phyloP scores from a whole-genome alignment of 1,140 invertebrate genomes.

The Drosophila sturtevanti region DNA sequence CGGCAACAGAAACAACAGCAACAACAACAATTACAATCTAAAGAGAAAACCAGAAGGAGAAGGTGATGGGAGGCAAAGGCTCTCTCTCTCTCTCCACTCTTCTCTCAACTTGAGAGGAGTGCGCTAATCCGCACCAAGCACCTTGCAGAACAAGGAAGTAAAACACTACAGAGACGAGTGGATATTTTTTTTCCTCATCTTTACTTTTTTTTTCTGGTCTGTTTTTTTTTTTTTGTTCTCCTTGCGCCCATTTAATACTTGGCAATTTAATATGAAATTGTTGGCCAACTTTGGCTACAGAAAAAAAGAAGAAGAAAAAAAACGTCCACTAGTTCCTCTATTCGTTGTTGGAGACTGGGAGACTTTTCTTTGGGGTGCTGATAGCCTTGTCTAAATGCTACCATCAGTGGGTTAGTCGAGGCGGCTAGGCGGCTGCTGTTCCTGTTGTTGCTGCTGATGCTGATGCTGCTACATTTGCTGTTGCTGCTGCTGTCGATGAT shows the following conservation, averaged over 20 bases:
- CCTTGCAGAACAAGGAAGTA: constrained; percentile 78
- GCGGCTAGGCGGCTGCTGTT: constrained; percentile 17
- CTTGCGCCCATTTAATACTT: constrained; percentile 73
- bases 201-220: constrained; percentile 15
- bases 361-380: constrained; percentile 63
- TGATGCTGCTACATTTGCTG: constrained; percentile 73
- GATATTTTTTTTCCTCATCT: constrained; percentile 27
- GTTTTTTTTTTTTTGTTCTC: constrained; percentile 21
- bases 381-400: constrained; percentile 80
- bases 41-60: background rate
- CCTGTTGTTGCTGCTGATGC: constrained; percentile 40
- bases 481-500: constrained; percentile 37
- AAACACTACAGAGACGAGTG: constrained; percentile 53
- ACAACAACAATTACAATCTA: background rate
- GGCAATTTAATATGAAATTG: constrained; percentile 81
- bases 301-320: background rate
- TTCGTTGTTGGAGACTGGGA: constrained; percentile 22
- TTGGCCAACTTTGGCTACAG: constrained; percentile 69
- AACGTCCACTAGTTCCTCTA: constrained; percentile 14
- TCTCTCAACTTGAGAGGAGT: constrained; percentile 24
- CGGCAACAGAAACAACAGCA: background rate
- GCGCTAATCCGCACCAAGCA: constrained; percentile 66
- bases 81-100: background rate
- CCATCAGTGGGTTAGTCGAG: constrained; percentile 65
- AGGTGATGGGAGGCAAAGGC: background rate